Percentiles rank a stretch among this genome's conserved stretches.
Evolutionary conservation across 2,888 invertebrate genomes (phyloP).

Genomic region (Sinotaia quadrata): DNA sequence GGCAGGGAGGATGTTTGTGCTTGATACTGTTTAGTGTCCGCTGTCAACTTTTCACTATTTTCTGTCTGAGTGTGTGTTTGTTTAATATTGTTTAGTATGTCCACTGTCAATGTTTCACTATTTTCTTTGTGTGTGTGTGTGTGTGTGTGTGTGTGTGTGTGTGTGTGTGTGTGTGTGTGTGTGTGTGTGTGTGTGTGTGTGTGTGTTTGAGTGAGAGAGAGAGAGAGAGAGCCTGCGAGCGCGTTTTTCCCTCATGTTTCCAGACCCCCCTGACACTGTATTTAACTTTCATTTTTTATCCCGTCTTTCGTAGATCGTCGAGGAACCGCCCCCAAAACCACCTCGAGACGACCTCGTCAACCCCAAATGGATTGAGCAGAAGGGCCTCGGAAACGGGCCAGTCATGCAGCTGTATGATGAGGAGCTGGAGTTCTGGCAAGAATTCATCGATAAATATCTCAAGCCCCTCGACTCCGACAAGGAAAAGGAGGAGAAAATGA

Average conservation of each 20-base stretch:
- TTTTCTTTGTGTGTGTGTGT: no score
- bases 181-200: no score
- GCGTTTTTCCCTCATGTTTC: no score
- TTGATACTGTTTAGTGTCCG: no score
- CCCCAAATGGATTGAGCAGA: slow-evolving; percentile 58
- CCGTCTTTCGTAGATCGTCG: slow-evolving; percentile 2
- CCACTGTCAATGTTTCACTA: not conserved
- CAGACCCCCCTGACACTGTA: not conserved
- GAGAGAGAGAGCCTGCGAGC: no score
- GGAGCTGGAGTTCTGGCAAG: slow-evolving; percentile 92
- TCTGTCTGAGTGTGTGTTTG: not conserved
- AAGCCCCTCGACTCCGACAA: slow-evolving; percentile 93
- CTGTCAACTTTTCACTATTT: not conserved
- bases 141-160: not conserved
- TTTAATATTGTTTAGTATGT: not conserved
- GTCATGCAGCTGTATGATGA: slow-evolving; percentile 70
- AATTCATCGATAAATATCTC: slow-evolving; percentile 88
- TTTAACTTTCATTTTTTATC: not conserved
- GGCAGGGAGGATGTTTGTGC: no score
- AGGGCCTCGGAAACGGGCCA: slow-evolving; percentile 51
- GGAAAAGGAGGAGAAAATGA: slow-evolving; percentile 72
- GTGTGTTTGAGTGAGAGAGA: no score
- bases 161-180: not conserved
- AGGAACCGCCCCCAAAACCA: not conserved
- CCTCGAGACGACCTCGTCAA: slow-evolving; percentile 28